Evolutionary conservation across 2,113 vertebrate genomes (phyloP).

Genomic region (Aphyosemion australe): DNA sequence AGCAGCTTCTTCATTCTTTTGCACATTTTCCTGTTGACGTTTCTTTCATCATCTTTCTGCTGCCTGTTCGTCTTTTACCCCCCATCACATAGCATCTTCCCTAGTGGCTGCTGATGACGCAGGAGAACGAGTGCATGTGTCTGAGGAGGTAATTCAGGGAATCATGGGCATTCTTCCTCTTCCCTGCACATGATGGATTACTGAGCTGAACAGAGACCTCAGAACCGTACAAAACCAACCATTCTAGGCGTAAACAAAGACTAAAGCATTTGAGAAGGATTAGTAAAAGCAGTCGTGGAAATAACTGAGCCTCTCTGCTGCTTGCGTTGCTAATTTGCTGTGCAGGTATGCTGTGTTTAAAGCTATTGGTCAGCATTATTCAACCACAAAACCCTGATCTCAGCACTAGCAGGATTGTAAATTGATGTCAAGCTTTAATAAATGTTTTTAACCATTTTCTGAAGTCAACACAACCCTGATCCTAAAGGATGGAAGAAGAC

Average conservation of each 20-base stretch:
- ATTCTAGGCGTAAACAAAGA: conserved; percentile 5
- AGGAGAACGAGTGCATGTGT: conserved; percentile 24
- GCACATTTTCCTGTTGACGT: too few relatives aligned
- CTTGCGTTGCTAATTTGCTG: too few relatives aligned
- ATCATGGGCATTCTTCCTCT: conserved; percentile 39
- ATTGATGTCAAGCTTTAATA: neutral
- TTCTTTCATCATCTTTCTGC: conserved; percentile 3
- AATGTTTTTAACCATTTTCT: neutral
- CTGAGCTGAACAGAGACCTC: conserved; percentile 20
- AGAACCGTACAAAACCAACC: conserved; percentile 21
- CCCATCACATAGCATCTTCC: conserved; percentile 32
- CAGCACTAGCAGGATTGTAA: neutral
- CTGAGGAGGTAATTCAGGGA: conserved; percentile 35
- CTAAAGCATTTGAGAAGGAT: neutral
- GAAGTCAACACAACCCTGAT: too few relatives aligned
- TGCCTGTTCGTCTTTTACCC: conserved; percentile 4
- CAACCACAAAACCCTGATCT: neutral
- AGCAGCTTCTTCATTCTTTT: neutral
- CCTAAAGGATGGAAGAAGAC: too few relatives aligned
- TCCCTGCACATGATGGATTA: conserved; percentile 53
- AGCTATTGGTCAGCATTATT: neutral
- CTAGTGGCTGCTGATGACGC: conserved; percentile 34
- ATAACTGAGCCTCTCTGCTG: neutral
- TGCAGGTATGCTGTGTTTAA: neutral
- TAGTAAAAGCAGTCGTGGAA: neutral